Base-by-base conservation (phyloP, 2,888 invertebrate species). In the Himalopsyche kuldschensis region DNA sequence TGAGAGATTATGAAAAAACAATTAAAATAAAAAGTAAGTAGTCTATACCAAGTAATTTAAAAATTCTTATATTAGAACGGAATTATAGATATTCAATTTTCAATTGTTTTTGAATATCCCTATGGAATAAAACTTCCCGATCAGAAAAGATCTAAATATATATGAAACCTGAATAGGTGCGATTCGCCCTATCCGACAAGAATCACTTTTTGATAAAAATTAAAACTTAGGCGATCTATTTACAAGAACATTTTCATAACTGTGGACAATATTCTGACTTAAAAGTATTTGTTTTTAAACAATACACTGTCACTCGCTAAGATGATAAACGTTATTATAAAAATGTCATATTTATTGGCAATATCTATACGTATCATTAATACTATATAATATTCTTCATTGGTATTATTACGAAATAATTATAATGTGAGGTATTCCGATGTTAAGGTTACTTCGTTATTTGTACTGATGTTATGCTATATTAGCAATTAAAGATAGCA, bases 401-500 rank as follows among this genome's bases (percentile, higher is more conserved):
- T 79, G 31, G 35, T 79, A 24, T 82, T 69, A 69, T 80, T 48
- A 80, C 69, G 80, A 83, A 82, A 82, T 84, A 79, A 80, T 82
- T 80, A 79, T 82, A 30, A 75, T 76, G 75, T 86, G 84, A 84
- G 84, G 84, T 84, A 86, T 85, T 86, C 80, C 75, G 77, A 81
- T 84, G 81, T 86, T 81, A 84, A 82, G 84, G 84, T 86, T 84
- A 82, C 78, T 84, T 80, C 77, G 63, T 79, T 82, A 85, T 85
- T 86, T 85, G 85, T 86, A 86, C 85, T 86, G 84, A 82, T 85
- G 84, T 85, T 84, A 82, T 80, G 82, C 84, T 81, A 82, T 27
- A 84, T 55, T 84, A 86, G 82, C 80, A 83, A 76, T 85, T 80
- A 84, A 82, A 82, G 80, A 76, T 82, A 83, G 78, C 78, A 41